Conservation (phyloP, 2,797 vertebrate genomes). For the Coendou prehensilis region DNA sequence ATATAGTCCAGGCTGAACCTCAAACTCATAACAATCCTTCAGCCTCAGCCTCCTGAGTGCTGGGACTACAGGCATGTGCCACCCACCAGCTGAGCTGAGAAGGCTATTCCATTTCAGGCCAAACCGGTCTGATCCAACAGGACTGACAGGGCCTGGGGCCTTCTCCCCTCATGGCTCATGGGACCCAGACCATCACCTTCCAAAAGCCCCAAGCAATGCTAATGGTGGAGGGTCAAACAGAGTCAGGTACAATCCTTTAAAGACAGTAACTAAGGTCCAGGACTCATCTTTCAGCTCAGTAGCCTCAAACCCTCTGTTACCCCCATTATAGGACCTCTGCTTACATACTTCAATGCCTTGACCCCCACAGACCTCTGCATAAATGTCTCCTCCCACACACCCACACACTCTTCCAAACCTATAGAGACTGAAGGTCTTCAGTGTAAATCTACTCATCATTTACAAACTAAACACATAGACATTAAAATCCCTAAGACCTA, state of each 20-base stretch:
- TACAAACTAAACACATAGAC: not conserved
- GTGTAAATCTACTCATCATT: not conserved
- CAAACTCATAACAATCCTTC: not conserved
- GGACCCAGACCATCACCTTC: not conserved
- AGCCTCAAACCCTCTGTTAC: not conserved
- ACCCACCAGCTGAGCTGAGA: not conserved
- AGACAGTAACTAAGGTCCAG: not conserved
- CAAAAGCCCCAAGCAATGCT: not conserved
- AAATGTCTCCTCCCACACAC: not conserved
- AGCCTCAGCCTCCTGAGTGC: not conserved
- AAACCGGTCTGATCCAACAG: not conserved
- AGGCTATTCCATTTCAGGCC: not conserved
- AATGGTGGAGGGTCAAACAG: not conserved
- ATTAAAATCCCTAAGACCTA: not conserved
- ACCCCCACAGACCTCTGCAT: not conserved
- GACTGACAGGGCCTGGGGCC: not conserved
- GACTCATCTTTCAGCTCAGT: not conserved
- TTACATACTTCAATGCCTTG: not conserved
- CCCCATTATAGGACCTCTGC: not conserved
- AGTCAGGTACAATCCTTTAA: not conserved
- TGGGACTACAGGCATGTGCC: not conserved
- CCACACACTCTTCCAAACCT: not conserved
- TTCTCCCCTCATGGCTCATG: not conserved
- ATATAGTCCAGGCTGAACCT: not conserved
- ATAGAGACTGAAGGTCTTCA: not conserved